Conservation (phyloP, 2,888 invertebrate genomes). For the Acrocyrtus sp. region DNA sequence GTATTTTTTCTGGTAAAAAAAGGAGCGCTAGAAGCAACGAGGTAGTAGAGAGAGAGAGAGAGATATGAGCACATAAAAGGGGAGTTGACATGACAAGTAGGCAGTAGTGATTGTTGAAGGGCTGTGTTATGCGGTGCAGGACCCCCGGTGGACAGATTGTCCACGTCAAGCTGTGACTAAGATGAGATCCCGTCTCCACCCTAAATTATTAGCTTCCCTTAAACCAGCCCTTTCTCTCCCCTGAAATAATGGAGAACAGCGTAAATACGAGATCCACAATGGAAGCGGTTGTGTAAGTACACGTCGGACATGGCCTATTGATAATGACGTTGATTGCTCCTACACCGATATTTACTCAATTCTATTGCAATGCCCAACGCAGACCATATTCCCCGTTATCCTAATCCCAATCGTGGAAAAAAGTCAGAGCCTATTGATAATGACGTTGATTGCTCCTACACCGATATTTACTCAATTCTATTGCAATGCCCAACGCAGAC, state of each 20-base stretch:
- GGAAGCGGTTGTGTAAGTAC: background rate
- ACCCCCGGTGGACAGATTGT: conserved; percentile 39
- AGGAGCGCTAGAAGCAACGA: too few relatives aligned
- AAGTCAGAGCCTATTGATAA: too few relatives aligned
- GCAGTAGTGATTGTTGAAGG: conserved; percentile 17
- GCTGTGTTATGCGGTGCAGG: conserved; percentile 26
- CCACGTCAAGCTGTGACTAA: conserved; percentile 45
- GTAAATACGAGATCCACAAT: background rate
- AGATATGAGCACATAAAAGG: conserved; percentile 32
- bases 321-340: conserved; percentile 7
- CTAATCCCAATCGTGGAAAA: too few relatives aligned
- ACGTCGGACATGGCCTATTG: too few relatives aligned
- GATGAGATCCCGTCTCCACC: conserved; percentile 47
- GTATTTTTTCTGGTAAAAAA: too few relatives aligned
- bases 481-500: too few relatives aligned
- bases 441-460: conserved; percentile 7
- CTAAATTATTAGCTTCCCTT: conserved; percentile 41
- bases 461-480: too few relatives aligned
- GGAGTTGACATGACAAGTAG: conserved; percentile 38
- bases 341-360: too few relatives aligned
- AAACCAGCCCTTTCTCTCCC: background rate
- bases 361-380: too few relatives aligned
- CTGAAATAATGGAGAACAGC: background rate
- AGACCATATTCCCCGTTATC: too few relatives aligned
- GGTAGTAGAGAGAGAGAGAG: too few relatives aligned